Conservation (phyloP, 2,888 invertebrate species). For the Leucophenga maculata region DNA sequence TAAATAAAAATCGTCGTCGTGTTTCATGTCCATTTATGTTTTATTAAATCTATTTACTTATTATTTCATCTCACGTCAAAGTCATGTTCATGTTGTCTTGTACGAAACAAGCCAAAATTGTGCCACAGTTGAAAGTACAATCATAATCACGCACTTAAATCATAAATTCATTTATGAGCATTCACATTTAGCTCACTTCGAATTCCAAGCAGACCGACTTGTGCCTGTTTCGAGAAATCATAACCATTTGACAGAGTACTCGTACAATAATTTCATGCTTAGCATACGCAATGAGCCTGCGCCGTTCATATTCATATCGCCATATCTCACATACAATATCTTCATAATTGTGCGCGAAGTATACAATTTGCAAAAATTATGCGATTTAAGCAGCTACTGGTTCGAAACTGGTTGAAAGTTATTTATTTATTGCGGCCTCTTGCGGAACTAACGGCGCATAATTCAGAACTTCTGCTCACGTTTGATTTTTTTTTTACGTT, state of each 20-base stretch:
- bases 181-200: background rate
- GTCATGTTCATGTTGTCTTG: background rate
- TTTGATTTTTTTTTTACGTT: slow-evolving; percentile 1
- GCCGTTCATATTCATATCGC: slow-evolving; percentile 3
- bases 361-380: slow-evolving; percentile 18
- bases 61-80: slow-evolving; percentile 22
- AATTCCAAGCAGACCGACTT: slow-evolving; percentile 14
- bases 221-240: slow-evolving; percentile 11
- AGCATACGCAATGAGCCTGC: background rate
- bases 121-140: slow-evolving; percentile 18
- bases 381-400: slow-evolving; percentile 1
- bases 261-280: slow-evolving; percentile 1
- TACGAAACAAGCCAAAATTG: background rate
- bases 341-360: too few relatives aligned
- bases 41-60: slow-evolving; percentile 12
- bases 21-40: background rate
- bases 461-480: slow-evolving; percentile 19
- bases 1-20: background rate
- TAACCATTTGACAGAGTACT: slow-evolving; percentile 18
- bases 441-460: background rate
- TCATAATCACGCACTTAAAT: slow-evolving; percentile 61
- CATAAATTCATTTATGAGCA: slow-evolving; percentile 58
- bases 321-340: background rate
- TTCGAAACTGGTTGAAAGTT: slow-evolving; percentile 8
- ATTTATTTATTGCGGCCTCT: background rate